Conservation (phyloP, 1,140 invertebrate species). For the Pristionchus pacificus region DNA sequence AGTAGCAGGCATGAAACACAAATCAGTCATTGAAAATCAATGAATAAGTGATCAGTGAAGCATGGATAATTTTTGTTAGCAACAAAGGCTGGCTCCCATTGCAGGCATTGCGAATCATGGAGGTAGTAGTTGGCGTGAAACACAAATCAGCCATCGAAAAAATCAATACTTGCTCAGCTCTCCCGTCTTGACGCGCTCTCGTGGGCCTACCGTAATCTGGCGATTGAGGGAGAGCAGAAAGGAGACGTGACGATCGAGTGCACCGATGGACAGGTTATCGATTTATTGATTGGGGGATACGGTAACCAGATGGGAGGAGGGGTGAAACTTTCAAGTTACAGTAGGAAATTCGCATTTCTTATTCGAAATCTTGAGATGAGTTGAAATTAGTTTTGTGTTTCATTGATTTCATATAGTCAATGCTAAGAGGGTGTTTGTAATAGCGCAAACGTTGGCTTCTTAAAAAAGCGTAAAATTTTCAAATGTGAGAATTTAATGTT, state of each 20-base stretch:
- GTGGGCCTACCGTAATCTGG: neutral
- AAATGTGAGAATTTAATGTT: no score
- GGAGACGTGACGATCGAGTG: neutral
- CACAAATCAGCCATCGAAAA: neutral
- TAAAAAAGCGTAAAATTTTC: no score
- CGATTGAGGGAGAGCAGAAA: neutral
- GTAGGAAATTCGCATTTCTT: neutral
- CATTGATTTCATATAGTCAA: neutral
- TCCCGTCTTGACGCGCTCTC: neutral
- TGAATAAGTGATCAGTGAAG: neutral
- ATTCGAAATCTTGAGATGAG: no score
- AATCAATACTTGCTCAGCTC: neutral
- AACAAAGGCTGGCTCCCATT: no score
- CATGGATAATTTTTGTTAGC: no score
- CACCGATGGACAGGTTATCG: neutral
- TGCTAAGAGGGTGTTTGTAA: neutral
- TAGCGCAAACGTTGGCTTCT: no score
- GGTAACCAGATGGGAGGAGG: neutral
- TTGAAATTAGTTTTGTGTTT: no score
- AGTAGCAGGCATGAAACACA: neutral
- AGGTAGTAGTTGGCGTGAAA: neutral
- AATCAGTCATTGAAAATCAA: neutral
- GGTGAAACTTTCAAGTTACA: neutral
- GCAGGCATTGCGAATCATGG: no score
- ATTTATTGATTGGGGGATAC: neutral